Percentiles rank a stretch among this genome's conserved stretches.
These are phyloP conservation scores for Etheostoma nigrum DNA, from an alignment of 2,797 vertebrate species.

Conservation along the genomic window DNA sequence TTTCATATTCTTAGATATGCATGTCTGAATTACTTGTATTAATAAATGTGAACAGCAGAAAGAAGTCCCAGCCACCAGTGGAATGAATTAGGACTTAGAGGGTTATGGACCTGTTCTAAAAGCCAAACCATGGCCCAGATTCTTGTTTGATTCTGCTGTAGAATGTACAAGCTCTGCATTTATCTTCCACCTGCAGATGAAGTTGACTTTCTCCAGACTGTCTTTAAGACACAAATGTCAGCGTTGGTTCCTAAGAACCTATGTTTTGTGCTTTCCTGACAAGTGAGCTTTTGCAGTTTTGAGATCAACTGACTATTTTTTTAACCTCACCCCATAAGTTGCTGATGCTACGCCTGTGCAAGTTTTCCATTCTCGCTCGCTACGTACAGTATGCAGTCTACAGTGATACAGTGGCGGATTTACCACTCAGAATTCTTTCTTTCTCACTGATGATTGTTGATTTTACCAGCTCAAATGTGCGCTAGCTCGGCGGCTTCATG, in stretches of 20 bases:
- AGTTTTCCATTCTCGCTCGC: not conserved
- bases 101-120: not conserved
- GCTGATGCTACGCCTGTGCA: not conserved
- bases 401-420: not conserved
- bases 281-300: not conserved
- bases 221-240: not conserved
- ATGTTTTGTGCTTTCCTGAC: not conserved
- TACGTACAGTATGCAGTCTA: not conserved
- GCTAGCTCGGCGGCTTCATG: too few species aligned
- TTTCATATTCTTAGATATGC: conserved; percentile 3
- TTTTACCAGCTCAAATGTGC: not conserved
- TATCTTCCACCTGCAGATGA: not conserved
- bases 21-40: conserved; percentile 1
- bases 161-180: not conserved
- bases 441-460: not conserved
- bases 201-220: not conserved
- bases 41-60: conserved; percentile 8
- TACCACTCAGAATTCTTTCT: too few species aligned
- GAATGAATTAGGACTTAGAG: not conserved
- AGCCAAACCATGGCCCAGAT: not conserved
- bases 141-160: not conserved
- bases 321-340: not conserved
- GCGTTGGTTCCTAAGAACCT: not conserved
- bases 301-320: not conserved
- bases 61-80: not conserved